Evolutionary conservation across 23 tunicate species (phyloP), one percentile per base, ranked within the genome.

Genomic region (Phallusia fumigata): DNA sequence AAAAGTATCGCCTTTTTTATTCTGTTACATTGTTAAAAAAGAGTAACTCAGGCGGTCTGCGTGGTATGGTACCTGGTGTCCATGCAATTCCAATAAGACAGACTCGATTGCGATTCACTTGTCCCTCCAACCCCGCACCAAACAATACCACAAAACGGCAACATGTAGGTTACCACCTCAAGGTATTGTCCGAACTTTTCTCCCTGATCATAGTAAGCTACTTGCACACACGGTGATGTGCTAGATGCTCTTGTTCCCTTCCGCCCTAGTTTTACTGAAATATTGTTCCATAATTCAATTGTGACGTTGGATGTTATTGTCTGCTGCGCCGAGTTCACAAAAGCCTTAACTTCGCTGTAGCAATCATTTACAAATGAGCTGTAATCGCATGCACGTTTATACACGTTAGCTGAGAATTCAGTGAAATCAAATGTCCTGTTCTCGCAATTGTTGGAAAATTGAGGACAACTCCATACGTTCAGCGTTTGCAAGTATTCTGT

Each of bases 381-480:
- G 31, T 45, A 45, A 22, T 45, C 18, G 44, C 81, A 77, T 19
- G 31, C 31, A 18, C 58, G 81, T 30, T 28, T 6, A 36, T 77
- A 77, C 28, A 77, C 81, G 3, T 28, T 30, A 11, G 3, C 34
- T 0, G 81, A 21, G 31, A 77, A 77, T 18, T 77, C 81, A 0
- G 53, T 77, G 31, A 36, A 77, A 28, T 34, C 34, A 45, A 77
- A 77, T 21, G 44, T 21, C 53, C 15, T 44, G 18, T 77, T 77
- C 58, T 44, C 53, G 34, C 81, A 77, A 30, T 77, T 58, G 28
- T 77, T 19, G 8, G 19, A 16, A 77, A 21, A 36, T 18, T 77
- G 53, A 58, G 81, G 81, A 77, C 81, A 77, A 18, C 35, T 45
- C 81, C 81, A 77, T 21, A 45, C 31, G n/a, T 35, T 77, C 44